phyloP scores from a whole-genome alignment of 2,888 invertebrate genomes.

The Leptinotarsa haldemani region DNA sequence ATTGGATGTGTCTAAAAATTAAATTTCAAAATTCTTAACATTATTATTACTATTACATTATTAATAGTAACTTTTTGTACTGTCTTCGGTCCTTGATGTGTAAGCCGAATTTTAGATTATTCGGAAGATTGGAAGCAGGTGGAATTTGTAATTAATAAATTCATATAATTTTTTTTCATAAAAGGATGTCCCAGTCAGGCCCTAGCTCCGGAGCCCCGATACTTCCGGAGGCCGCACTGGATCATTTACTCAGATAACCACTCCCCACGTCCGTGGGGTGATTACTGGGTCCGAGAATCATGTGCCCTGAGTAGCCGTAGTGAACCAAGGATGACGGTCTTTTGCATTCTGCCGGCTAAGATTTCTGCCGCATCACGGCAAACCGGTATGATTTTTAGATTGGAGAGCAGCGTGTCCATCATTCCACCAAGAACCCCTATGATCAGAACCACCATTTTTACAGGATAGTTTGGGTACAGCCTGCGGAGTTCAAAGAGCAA shows the following conservation, averaged over 20 bases:
- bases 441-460: slow-evolving; percentile 6
- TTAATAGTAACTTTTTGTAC: no score
- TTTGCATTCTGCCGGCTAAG: no score
- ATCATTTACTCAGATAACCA: neutral
- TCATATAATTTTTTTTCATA: neutral
- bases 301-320: neutral
- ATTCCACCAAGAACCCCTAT: neutral
- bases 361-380: no score
- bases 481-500: neutral
- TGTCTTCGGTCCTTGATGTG: no score
- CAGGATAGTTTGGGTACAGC: slow-evolving; percentile 1
- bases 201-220: neutral
- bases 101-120: no score
- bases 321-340: no score
- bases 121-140: no score
- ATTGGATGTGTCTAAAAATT: no score
- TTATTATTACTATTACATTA: slow-evolving; percentile 5
- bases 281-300: no score
- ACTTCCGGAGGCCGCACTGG: neutral
- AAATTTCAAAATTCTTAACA: neutral
- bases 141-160: no score
- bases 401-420: neutral
- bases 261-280: neutral
- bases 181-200: neutral
- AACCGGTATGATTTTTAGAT: no score